Conservation (phyloP, 2,888 invertebrate genomes). For the Dendrolimus pini region DNA sequence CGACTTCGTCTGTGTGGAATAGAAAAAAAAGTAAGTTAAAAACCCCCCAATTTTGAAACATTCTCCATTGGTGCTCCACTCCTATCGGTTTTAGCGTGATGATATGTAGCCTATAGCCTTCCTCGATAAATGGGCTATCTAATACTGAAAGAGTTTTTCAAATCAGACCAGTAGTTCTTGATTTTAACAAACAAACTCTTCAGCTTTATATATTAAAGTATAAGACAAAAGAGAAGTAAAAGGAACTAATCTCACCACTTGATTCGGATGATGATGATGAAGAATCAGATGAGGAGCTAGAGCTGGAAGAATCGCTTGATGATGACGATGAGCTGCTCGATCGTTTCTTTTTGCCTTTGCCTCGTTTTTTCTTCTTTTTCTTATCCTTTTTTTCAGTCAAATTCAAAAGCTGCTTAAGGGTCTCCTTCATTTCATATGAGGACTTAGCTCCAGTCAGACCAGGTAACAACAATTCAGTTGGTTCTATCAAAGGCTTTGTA, state of each 20-base stretch:
- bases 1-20: no score
- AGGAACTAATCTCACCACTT: constrained; percentile 45
- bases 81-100: no score
- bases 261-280: constrained; percentile 78
- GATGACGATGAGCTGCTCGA: constrained; percentile 81
- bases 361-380: constrained; percentile 80
- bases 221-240: not conserved
- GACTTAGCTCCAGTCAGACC: constrained; percentile 74
- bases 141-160: no score
- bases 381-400: constrained; percentile 79
- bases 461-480: constrained; percentile 78
- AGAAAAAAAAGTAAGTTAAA: no score
- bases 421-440: constrained; percentile 80
- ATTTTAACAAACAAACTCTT: no score
- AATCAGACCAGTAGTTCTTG: no score
- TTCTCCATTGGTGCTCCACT: no score
- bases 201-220: not conserved
- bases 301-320: constrained; percentile 81
- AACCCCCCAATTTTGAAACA: no score
- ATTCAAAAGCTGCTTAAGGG: constrained; percentile 79
- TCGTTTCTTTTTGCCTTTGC: constrained; percentile 79
- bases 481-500: constrained; percentile 79
- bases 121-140: no score
- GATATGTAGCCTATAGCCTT: no score
- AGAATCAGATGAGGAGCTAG: constrained; percentile 76